Evolutionary conservation across 2,113 vertebrate species (phyloP).

Genomic region (Ancistrus triradiatus): DNA sequence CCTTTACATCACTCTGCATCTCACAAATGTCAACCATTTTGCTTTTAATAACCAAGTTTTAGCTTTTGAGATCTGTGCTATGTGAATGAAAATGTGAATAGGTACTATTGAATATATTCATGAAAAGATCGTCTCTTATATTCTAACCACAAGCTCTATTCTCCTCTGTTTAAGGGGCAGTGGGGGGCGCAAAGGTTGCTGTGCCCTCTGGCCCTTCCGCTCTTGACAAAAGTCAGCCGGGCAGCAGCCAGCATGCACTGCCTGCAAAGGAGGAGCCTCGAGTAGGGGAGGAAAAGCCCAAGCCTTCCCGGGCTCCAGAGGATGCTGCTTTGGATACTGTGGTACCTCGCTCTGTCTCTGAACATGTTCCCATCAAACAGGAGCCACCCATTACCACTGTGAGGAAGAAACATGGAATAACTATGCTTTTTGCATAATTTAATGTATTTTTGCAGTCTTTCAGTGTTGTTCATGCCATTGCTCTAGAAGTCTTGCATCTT

Average conservation of each 20-base stretch:
- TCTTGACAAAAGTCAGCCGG: slow-evolving; percentile 83
- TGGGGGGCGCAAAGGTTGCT: slow-evolving; percentile 98
- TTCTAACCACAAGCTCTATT: slow-evolving; percentile 87
- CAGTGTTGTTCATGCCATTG: too few species aligned
- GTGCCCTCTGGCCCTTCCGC: slow-evolving; percentile 88
- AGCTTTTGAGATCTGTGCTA: too few species aligned
- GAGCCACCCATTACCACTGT: slow-evolving; percentile 82
- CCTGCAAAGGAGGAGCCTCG: slow-evolving; percentile 86
- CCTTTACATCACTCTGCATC: too few species aligned
- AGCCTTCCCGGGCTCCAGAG: slow-evolving; percentile 72
- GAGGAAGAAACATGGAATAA: slow-evolving; percentile 44
- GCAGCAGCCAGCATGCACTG: slow-evolving; percentile 84
- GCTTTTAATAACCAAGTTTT: too few species aligned
- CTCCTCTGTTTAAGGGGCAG: slow-evolving; percentile 99
- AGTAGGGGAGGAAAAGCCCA: slow-evolving; percentile 85
- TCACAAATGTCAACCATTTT: too few species aligned
- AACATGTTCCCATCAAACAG: slow-evolving; percentile 83
- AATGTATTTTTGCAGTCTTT: too few species aligned
- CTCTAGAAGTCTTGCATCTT: background rate
- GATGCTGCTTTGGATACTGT: slow-evolving; percentile 79
- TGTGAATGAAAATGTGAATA: too few species aligned
- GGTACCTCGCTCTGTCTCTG: slow-evolving; percentile 72
- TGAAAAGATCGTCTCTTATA: slow-evolving; percentile 29
- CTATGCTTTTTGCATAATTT: background rate
- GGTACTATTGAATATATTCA: too few species aligned